Percentiles rank a stretch among this genome's conserved stretches.
phyloP scores from a whole-genome alignment of 2,888 invertebrate species.

The Calephelis perditalis region DNA sequence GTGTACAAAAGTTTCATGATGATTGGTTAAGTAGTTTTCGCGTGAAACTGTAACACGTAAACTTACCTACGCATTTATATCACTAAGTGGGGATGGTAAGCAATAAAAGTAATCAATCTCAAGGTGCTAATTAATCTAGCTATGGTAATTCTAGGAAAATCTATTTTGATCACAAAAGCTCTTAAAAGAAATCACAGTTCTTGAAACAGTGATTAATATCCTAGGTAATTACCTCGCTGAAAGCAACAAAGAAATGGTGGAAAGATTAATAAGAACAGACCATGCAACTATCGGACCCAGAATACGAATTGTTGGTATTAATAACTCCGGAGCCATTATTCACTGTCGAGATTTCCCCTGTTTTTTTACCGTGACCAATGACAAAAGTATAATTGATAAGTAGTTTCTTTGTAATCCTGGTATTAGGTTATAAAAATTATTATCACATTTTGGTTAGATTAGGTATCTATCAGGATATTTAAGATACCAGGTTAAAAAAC shows the following conservation, averaged over 20 bases:
- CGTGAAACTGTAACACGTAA: neutral
- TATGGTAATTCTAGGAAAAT: neutral
- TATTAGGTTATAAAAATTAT: too few relatives aligned
- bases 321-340: slow-evolving; percentile 16
- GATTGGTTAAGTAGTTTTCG: too few relatives aligned
- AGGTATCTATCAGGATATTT: too few relatives aligned
- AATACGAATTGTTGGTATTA: slow-evolving; percentile 20
- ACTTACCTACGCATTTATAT: neutral
- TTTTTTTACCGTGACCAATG: neutral
- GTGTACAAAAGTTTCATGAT: neutral
- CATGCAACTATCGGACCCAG: slow-evolving; percentile 21
- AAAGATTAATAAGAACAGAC: slow-evolving; percentile 22
- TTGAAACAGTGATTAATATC: slow-evolving; percentile 6
- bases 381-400: too few relatives aligned
- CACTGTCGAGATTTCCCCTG: slow-evolving; percentile 2
- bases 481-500: too few relatives aligned
- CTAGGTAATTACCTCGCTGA: slow-evolving; percentile 18
- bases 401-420: too few relatives aligned
- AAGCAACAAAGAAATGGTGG: slow-evolving; percentile 17
- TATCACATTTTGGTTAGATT: too few relatives aligned
- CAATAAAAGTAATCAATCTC: neutral
- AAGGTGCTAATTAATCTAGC: neutral
- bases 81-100: neutral
- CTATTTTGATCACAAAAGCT: neutral
- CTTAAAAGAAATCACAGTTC: slow-evolving; percentile 4